Evolutionary conservation across 2,113 vertebrate species (phyloP), one percentile per base, ranked within the genome.

Genomic region (Orycteropus afer): DNA sequence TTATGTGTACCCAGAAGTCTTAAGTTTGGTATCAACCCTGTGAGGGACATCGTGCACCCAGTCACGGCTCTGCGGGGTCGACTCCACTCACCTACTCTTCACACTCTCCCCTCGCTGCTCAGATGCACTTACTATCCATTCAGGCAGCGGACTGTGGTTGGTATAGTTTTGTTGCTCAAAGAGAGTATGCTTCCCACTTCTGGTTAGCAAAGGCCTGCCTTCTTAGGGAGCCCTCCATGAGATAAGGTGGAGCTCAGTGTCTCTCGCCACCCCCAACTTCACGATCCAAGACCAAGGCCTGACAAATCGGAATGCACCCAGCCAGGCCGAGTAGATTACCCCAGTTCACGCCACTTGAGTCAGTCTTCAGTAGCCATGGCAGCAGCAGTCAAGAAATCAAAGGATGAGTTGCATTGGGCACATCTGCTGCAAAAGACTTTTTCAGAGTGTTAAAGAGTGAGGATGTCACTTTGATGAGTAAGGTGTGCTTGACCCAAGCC

Each of bases 31-130:
- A 51, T 8, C 1, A 29, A 40, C 67, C 29, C 37, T 6, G 13
- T 8, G 49, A 23, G 53, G 23, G 11, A 23, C 23, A 0, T 22
- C 1, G 11, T 25, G 59, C 27, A 29, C 8, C 63, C 37, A 27
- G 32, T 29, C 11, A 4, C 37, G 5, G 1, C 3, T 15, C 51
- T 29, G 6, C 51, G 49, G 1, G 15, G 9, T 18, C 0, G 8
- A n/a, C 37, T 59, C 34, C 25, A 53, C 22, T 40, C 27, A 12
- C 7, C 8, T 23, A n/a, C 53, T 34, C 37, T 37, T 42, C 55
- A 14, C 17, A 10, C 15, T 2, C 8, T 2, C 3, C 9, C 29
- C 0, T 23, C 45, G 4, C n/a, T 4, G 32, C 40, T 2, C 12
- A 45, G 34, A 11, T 32, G 6, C 8, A 5, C 5, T 10, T 3